Percentiles rank a stretch among this genome's conserved stretches.
Conservation (phyloP, 2,888 invertebrate genomes). For the Leptinotarsa peninsularis region DNA sequence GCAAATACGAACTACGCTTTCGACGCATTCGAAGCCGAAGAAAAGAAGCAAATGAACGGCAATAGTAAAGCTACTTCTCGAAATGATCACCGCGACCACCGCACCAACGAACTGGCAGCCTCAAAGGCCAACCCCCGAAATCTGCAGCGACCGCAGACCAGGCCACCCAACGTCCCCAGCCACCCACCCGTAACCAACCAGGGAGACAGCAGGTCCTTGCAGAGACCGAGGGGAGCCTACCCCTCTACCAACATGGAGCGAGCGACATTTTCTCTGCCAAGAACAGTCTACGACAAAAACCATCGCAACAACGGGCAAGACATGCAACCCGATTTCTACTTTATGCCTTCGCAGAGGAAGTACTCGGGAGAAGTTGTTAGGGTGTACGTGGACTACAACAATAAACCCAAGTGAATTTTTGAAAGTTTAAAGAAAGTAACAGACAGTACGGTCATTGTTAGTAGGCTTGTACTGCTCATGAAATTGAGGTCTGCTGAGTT, state of each 20-base stretch:
- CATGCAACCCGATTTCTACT: constrained; percentile 89
- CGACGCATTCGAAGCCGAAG: constrained; percentile 87
- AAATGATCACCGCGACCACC: constrained; percentile 45
- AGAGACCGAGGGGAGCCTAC: constrained; percentile 67
- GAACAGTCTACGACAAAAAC: constrained; percentile 70
- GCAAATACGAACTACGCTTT: constrained; percentile 91
- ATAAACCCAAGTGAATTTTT: constrained; percentile 71
- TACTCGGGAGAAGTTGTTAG: constrained; percentile 91
- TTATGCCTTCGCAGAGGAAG: constrained; percentile 94
- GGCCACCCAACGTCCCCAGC: constrained; percentile 58
- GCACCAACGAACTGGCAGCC: constrained; percentile 52
- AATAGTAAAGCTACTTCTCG: constrained; percentile 30
- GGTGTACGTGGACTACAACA: constrained; percentile 86
- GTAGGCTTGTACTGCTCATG: no score
- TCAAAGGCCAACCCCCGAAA: constrained; percentile 22
- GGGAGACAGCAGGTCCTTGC: constrained; percentile 74
- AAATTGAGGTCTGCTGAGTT: no score
- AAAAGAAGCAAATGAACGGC: constrained; percentile 68
- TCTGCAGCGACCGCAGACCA: constrained; percentile 55
- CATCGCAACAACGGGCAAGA: constrained; percentile 57
- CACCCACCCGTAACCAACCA: constrained; percentile 61
- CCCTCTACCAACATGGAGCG: constrained; percentile 68
- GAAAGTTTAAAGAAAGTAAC: background rate
- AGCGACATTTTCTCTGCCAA: constrained; percentile 81
- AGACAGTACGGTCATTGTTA: no score